Percentiles rank a stretch among this genome's conserved stretches.
These are phyloP conservation scores for Condylostylus longicornis DNA, from an alignment of 1,140 invertebrate genomes.

Conservation along the genomic window DNA sequence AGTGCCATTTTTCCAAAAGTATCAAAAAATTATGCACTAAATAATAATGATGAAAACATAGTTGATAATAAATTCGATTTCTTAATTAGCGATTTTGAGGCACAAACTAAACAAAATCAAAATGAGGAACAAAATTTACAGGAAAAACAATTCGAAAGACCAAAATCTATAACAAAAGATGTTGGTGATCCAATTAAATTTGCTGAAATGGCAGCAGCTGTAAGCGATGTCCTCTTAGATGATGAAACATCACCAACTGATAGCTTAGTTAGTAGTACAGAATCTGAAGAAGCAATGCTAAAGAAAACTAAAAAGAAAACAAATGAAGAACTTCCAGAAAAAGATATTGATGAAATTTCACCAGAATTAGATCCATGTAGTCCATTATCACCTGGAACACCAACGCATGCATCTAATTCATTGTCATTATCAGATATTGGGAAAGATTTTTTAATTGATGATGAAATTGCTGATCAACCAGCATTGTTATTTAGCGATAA, in stretches of 20 bases:
- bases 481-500: slow-evolving; percentile 59
- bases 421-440: slow-evolving; percentile 53
- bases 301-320: slow-evolving; percentile 31
- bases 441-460: slow-evolving; percentile 64
- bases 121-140: slow-evolving; percentile 17
- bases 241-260: slow-evolving; percentile 69
- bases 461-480: slow-evolving; percentile 82
- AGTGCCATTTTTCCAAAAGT: slow-evolving; percentile 8
- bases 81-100: slow-evolving; percentile 4
- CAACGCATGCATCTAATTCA: slow-evolving; percentile 61
- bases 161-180: slow-evolving; percentile 34
- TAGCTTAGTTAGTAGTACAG: slow-evolving; percentile 54
- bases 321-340: slow-evolving; percentile 27
- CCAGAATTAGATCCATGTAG: slow-evolving; percentile 23
- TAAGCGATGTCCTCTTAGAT: slow-evolving; percentile 46
- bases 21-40: slow-evolving; percentile 22
- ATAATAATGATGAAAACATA: slow-evolving; percentile 11
- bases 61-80: slow-evolving; percentile 14
- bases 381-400: slow-evolving; percentile 51
- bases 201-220: slow-evolving; percentile 54
- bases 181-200: slow-evolving; percentile 65
- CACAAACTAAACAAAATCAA: slow-evolving; percentile 19
- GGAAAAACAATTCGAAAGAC: slow-evolving; percentile 16
- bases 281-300: slow-evolving; percentile 39
- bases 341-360: slow-evolving; percentile 28